phyloP scores from a whole-genome alignment of 2,888 invertebrate genomes.

The Megalurothrips usitatus region DNA sequence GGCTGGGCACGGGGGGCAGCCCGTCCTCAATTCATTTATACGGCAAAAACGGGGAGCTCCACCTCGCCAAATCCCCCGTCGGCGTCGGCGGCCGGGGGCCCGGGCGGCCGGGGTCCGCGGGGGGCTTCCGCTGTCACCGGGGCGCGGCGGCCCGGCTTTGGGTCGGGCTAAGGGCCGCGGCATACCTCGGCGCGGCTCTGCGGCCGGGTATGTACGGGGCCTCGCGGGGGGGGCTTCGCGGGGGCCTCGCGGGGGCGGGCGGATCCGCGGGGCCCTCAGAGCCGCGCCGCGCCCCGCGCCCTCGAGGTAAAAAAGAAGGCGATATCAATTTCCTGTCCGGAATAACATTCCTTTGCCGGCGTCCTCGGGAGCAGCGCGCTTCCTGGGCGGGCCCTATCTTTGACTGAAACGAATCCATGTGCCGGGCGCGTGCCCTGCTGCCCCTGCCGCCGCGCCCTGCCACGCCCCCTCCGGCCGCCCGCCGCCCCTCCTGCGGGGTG shows the following conservation, averaged over 20 bases:
- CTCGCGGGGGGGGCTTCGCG: no score
- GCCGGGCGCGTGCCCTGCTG: no score
- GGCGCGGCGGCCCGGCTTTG: neutral
- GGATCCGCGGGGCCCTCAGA: neutral
- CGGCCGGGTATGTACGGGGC: no score
- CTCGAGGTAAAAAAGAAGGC: neutral
- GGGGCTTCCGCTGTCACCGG: no score
- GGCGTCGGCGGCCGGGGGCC: neutral
- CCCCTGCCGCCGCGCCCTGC: neutral
- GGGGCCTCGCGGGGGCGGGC: neutral
- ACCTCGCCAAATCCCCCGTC: no score
- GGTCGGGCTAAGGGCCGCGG: neutral
- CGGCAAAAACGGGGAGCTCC: no score
- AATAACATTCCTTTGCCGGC: neutral
- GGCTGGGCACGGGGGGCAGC: no score
- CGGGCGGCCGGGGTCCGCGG: neutral
- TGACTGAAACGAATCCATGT: no score
- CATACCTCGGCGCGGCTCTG: no score
- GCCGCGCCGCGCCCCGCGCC: neutral
- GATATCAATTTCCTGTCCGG: conserved; percentile 5
- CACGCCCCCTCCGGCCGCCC: neutral
- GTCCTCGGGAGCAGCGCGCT: no score
- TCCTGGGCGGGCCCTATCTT: no score
- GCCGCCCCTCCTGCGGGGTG: neutral
- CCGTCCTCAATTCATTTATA: no score